Conservation (phyloP, 23 tunicate genomes). For the Styela plicata region DNA sequence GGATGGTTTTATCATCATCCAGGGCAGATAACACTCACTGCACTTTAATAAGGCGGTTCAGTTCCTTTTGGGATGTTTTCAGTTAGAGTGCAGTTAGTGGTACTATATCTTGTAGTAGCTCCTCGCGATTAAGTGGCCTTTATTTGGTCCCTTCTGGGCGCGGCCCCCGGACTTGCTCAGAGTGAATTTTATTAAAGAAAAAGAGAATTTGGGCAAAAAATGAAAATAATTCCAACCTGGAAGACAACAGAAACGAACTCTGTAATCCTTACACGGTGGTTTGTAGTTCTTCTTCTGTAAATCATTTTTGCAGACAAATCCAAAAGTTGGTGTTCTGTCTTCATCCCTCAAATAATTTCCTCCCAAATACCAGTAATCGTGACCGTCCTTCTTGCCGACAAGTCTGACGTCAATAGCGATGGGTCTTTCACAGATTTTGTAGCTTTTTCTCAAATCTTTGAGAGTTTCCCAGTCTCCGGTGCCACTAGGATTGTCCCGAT, state of each 20-base stretch:
- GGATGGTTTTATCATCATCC: background rate
- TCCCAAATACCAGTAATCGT: constrained; percentile 12
- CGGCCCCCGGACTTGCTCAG: no score
- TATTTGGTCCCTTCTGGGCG: no score
- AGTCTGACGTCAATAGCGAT: background rate
- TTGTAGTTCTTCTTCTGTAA: background rate
- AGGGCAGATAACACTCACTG: no score
- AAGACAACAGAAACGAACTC: constrained; percentile 25
- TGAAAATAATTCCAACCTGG: background rate
- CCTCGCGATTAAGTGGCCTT: no score
- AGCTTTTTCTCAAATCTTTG: background rate
- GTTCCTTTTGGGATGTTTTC: no score
- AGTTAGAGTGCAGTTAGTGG: no score
- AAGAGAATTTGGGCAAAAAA: background rate
- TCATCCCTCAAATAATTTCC: background rate
- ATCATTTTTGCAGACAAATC: background rate
- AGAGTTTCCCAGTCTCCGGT: constrained; percentile 15
- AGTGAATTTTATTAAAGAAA: no score
- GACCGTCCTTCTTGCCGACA: background rate
- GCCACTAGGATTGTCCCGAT: constrained; percentile 17
- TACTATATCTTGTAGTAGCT: no score
- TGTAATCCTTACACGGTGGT: constrained; percentile 18
- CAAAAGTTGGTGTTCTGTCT: background rate
- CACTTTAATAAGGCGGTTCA: no score
- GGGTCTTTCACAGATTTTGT: background rate